Base-by-base conservation (phyloP, 2,113 vertebrate species). In the Atrichornis clamosus region DNA sequence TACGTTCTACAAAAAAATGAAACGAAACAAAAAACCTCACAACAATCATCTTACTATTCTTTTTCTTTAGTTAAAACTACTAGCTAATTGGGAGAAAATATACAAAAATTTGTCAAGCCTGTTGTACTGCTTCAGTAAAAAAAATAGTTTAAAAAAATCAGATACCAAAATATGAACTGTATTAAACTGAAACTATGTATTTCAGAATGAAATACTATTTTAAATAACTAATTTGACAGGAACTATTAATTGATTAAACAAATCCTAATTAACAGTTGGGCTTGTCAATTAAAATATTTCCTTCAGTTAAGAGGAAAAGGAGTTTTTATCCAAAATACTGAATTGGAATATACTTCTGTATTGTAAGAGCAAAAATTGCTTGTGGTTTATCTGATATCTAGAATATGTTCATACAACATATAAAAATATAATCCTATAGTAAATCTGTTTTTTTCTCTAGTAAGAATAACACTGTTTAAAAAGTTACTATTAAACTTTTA, bases 21-120 rank as follows among this genome's bases (percentile, higher is more conserved):
- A 68, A 22, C 5, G 18, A 69, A 44, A 2, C 2, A 50, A 42
- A 68, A 35, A 32, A 10, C 1, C 2, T 0, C 5, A 58, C 1
- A 63, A 26, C 20, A 76, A 56, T 39, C 6, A 52, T 52, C 1
- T 6, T 59, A 64, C 18, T n/a, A n/a, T n/a, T n/a, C 1, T 21
- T 79, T 32, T 60, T 72, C 46, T 17, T 65, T 11, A 4, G 28
- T 12, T 11, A 77, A 72, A 47, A 41, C 21, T 37, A 24, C 15
- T 11, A 8, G 3, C 59, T 73, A 50, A 4, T 10, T 42, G 10
- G 7, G 23, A 58, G 27, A 83, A 87, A 67, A 79, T 11, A 28
- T 2, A 30, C 1, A 75, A 55, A 55, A 44, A 56, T 37, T 4
- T 67, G 2, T 23, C 15, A 46, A 1, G 2, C 18, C 6, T 42